Conservation (phyloP, 2,113 vertebrate species). For the Tursiops truncatus region DNA sequence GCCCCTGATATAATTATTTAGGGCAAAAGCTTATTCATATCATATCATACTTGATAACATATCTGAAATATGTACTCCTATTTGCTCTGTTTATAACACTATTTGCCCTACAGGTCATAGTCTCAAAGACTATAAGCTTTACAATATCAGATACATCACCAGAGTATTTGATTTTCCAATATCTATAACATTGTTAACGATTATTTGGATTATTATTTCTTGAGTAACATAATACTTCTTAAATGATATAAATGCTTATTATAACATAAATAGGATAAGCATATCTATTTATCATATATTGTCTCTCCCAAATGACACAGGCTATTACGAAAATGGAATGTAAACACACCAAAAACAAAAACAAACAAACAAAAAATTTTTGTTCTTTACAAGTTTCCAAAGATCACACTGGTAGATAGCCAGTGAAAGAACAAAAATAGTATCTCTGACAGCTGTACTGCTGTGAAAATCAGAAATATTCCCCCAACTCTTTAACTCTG, state of each 20-base stretch:
- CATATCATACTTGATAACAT: constrained; percentile 19
- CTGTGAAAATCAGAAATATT: background rate
- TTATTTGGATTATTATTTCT: constrained; percentile 40
- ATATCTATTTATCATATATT: constrained; percentile 10
- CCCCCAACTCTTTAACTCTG: background rate
- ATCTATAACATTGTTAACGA: background rate
- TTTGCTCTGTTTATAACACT: constrained; percentile 14
- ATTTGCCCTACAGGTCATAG: background rate
- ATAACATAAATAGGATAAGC: background rate
- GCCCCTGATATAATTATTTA: background rate
- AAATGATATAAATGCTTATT: background rate
- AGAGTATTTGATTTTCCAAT: constrained; percentile 26
- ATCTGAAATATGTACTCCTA: background rate
- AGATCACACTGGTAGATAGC: background rate
- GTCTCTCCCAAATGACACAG: background rate
- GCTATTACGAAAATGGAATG: constrained; percentile 4
- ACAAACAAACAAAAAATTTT: background rate
- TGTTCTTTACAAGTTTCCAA: constrained; percentile 2
- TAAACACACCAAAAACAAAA: background rate
- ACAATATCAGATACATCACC: background rate
- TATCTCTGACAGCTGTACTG: background rate
- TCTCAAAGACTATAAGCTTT: background rate
- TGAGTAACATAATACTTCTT: background rate
- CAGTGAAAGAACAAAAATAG: background rate
- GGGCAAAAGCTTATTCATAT: background rate